Percentiles rank a stretch among this genome's conserved stretches.
phyloP scores from a whole-genome alignment of 2,113 vertebrate genomes.

The Piprites chloris region DNA sequence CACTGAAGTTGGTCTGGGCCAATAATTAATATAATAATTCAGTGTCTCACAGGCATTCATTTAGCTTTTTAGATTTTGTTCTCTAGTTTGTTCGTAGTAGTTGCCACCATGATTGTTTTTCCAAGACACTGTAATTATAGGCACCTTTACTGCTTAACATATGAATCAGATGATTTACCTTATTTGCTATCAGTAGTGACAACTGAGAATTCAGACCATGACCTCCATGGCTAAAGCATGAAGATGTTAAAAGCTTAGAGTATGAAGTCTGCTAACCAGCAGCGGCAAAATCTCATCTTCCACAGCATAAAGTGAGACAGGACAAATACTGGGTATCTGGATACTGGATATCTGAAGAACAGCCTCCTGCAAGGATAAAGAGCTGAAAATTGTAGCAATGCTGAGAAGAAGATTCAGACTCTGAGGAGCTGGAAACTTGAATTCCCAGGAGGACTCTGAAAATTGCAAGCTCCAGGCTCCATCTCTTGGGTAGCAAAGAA shows the following conservation, averaged over 20 bases:
- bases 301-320: neutral
- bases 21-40: neutral
- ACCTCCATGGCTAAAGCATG: neutral
- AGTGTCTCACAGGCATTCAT: neutral
- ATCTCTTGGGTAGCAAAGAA: neutral
- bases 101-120: neutral
- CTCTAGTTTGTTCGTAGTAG: neutral
- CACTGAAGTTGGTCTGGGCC: neutral
- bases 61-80: conserved; percentile 19
- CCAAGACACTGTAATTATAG: neutral
- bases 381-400: conserved; percentile 25
- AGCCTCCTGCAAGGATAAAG: conserved; percentile 19
- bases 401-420: neutral
- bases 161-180: neutral
- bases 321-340: neutral
- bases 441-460: neutral
- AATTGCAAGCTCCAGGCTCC: neutral
- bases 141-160: neutral
- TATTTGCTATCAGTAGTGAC: neutral
- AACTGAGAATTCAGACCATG: neutral
- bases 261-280: conserved; percentile 4
- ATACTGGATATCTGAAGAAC: neutral
- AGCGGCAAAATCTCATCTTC: conserved; percentile 49
- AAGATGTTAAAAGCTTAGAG: neutral
- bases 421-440: neutral